Evolutionary conservation across 2,888 invertebrate species (phyloP).

Genomic region (Lasioglossum oenotherae): DNA sequence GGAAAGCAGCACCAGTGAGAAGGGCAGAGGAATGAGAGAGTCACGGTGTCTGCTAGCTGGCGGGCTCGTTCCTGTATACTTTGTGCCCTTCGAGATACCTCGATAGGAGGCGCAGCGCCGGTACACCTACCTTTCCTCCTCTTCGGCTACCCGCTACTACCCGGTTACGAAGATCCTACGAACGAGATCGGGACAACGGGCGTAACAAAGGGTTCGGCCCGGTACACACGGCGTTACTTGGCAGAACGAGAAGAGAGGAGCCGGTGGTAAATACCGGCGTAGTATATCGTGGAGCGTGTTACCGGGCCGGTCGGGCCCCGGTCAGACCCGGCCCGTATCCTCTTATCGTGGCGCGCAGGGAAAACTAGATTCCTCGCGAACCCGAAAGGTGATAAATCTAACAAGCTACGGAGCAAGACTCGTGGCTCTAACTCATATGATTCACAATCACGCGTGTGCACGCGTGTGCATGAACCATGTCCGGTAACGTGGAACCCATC

Average conservation of each 20-base stretch:
- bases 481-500: conserved; percentile 47
- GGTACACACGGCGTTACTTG: conserved; percentile 63
- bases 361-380: conserved; percentile 78
- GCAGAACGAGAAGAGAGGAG: conserved; percentile 36
- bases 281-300: conserved; percentile 31
- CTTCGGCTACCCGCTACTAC: conserved; percentile 56
- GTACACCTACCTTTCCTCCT: conserved; percentile 54
- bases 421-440: conserved; percentile 74
- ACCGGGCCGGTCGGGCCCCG: conserved; percentile 19
- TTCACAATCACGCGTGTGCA: conserved; percentile 76
- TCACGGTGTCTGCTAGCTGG: conserved; percentile 69
- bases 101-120: conserved; percentile 70
- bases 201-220: conserved; percentile 79
- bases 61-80: conserved; percentile 72
- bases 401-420: conserved; percentile 73
- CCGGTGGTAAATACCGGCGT: conserved; percentile 60
- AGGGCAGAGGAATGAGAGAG: conserved; percentile 53
- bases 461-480: conserved; percentile 55
- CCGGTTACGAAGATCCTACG: conserved; percentile 75
- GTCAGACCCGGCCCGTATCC: conserved; percentile 49
- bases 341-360: conserved; percentile 66
- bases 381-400: conserved; percentile 78
- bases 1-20: conserved; percentile 4
- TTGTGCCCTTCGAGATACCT: conserved; percentile 75
- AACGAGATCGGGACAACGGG: conserved; percentile 78